phyloP scores from a whole-genome alignment of 2,888 invertebrate genomes.

The Sturmia bella region DNA sequence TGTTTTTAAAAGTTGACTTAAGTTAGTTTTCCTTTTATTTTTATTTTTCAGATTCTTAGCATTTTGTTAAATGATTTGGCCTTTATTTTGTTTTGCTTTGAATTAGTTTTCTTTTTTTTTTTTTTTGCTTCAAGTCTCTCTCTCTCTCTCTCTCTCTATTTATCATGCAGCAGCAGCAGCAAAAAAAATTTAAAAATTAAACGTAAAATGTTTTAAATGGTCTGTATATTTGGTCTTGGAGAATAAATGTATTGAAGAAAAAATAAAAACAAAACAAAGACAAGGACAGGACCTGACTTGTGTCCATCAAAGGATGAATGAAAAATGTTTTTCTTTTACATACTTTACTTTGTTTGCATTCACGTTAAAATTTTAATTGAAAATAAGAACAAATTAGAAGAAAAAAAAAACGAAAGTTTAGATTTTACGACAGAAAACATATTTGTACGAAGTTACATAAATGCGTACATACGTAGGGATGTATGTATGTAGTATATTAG shows the following conservation, averaged over 20 bases:
- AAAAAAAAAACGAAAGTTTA: background rate
- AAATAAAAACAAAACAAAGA: background rate
- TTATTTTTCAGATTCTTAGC: constrained; percentile 34
- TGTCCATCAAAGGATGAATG: constrained; percentile 66
- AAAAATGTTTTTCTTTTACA: constrained; percentile 53
- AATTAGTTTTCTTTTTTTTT: constrained; percentile 27
- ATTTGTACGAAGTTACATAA: too few species aligned
- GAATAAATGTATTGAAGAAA: constrained; percentile 1
- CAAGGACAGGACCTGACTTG: constrained; percentile 27
- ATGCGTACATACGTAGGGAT: too few species aligned
- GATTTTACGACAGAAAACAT: constrained; percentile 26
- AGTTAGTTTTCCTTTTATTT: constrained; percentile 46
- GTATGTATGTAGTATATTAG: too few species aligned
- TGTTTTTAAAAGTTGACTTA: constrained; percentile 69
- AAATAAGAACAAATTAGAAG: constrained; percentile 18
- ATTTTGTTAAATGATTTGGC: constrained; percentile 58
- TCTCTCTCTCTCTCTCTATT: too few species aligned
- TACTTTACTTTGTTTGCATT: constrained; percentile 39
- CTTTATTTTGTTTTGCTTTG: constrained; percentile 48
- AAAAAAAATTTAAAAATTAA: constrained; percentile 26
- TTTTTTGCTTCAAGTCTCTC: constrained; percentile 13
- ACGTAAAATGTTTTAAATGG: constrained; percentile 55
- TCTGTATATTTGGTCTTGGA: constrained; percentile 43
- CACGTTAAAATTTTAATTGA: constrained; percentile 52
- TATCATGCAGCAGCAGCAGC: constrained; percentile 27